A percentile compares a stretch with the other conserved stretches of the same genome.
phyloP scores from a whole-genome alignment of 2,797 vertebrate genomes.

The Gallinago solitaria region DNA sequence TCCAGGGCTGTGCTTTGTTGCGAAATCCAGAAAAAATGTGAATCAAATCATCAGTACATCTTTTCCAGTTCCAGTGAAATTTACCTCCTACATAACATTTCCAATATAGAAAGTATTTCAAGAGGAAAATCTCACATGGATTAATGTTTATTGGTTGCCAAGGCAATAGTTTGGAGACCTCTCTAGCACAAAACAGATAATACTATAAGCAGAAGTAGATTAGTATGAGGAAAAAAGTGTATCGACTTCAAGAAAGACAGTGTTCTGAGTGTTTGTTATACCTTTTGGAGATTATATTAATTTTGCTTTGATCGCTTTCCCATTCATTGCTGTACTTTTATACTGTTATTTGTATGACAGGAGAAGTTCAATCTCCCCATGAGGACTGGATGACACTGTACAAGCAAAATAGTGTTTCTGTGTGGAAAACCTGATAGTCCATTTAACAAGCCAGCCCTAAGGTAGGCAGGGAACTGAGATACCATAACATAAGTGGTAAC shows the following conservation, averaged over 20 bases:
- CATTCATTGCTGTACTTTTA: not conserved
- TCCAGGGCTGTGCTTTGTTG: not conserved
- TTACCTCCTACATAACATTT: slow-evolving; percentile 68
- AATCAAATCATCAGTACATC: slow-evolving; percentile 36
- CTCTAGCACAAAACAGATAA: slow-evolving; percentile 50
- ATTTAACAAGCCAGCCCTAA: not conserved
- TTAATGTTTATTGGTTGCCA: slow-evolving; percentile 70
- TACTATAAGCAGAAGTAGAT: slow-evolving; percentile 50
- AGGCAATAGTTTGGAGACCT: slow-evolving; percentile 66
- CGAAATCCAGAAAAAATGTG: slow-evolving; percentile 29
- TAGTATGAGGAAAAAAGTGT: not conserved
- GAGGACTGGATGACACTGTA: not conserved
- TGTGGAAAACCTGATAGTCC: not conserved
- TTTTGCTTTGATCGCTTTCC: not conserved
- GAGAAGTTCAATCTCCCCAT: not conserved
- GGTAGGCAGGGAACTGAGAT: not conserved
- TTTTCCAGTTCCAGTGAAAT: slow-evolving; percentile 56
- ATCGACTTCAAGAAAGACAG: not conserved
- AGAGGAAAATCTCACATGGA: slow-evolving; percentile 65
- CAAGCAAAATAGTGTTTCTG: not conserved
- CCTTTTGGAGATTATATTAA: not conserved
- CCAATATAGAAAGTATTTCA: slow-evolving; percentile 67
- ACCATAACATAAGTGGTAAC: not conserved
- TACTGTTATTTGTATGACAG: not conserved
- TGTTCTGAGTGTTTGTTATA: not conserved